These are phyloP conservation scores for Villa cingulata DNA, from an alignment of 2,888 invertebrate species.

Conservation along the genomic window DNA sequence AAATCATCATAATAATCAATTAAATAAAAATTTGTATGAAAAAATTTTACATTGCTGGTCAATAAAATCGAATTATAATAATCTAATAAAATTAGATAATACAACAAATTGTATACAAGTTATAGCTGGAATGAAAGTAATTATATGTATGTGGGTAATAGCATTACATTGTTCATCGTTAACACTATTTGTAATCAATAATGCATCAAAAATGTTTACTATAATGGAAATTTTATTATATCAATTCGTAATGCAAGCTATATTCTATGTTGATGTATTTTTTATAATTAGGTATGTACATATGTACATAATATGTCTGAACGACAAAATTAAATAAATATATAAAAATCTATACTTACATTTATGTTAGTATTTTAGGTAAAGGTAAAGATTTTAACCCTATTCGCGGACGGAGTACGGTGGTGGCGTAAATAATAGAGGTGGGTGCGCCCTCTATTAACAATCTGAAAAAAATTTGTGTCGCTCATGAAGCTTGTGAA, in stretches of 20 bases:
- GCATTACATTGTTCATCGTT: slow-evolving; percentile 26
- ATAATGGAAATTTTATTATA: slow-evolving; percentile 20
- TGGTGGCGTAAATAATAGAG: no score
- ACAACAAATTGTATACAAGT: slow-evolving; percentile 18
- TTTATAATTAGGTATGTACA: slow-evolving; percentile 25
- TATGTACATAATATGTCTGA: no score
- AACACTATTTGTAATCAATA: slow-evolving; percentile 23
- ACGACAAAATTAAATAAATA: no score
- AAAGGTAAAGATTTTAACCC: no score
- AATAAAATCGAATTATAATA: not conserved
- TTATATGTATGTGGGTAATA: slow-evolving; percentile 26
- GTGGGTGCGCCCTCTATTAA: no score
- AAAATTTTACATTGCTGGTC: not conserved
- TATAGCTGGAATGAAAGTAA: slow-evolving; percentile 23
- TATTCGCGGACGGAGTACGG: no score
- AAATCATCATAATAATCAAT: not conserved
- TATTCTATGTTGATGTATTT: slow-evolving; percentile 26
- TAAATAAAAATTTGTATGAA: not conserved
- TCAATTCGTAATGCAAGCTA: slow-evolving; percentile 24
- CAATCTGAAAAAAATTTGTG: no score
- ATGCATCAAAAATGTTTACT: slow-evolving; percentile 22
- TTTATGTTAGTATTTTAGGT: no score
- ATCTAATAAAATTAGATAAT: not conserved
- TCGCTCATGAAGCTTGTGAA: no score
- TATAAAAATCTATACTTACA: no score